Percentiles rank a stretch among this genome's conserved stretches.
phyloP scores from a whole-genome alignment of 2,113 vertebrate genomes.

The Rhea pennata region DNA sequence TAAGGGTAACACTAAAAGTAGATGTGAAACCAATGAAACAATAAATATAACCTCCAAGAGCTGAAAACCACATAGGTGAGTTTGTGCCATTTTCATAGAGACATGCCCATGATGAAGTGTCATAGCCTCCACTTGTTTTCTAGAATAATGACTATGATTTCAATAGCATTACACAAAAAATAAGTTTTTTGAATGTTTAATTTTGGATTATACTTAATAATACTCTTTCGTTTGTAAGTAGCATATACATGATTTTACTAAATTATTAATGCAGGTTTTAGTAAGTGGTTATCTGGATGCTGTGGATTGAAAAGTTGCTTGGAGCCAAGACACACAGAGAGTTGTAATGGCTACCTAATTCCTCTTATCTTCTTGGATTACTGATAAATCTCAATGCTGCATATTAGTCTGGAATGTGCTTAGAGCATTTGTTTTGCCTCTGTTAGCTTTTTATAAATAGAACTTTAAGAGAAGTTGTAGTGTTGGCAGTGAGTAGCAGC shows the following conservation, averaged over 20 bases:
- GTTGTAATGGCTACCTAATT: background rate
- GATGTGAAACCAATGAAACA: background rate
- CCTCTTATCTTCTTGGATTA: background rate
- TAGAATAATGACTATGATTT: background rate
- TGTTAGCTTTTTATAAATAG: background rate
- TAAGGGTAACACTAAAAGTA: background rate
- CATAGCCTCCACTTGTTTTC: background rate
- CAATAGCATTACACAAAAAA: background rate
- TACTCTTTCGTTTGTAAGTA: background rate
- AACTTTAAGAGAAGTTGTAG: background rate
- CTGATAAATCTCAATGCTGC: background rate
- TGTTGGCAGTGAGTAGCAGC: background rate
- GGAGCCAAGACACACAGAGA: background rate
- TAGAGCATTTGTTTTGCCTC: background rate
- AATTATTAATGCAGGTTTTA: background rate
- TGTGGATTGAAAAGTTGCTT: background rate
- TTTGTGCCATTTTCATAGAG: background rate
- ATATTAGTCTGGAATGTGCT: background rate
- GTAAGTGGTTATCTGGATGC: background rate
- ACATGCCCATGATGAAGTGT: background rate
- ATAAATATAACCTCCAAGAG: background rate
- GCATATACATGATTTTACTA: background rate
- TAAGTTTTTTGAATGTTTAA: background rate
- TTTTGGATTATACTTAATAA: background rate
- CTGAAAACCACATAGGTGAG: background rate